Percentiles rank a stretch among this genome's conserved stretches.
Conservation (phyloP, 2,113 vertebrate species). For the Regulus satrapa region DNA sequence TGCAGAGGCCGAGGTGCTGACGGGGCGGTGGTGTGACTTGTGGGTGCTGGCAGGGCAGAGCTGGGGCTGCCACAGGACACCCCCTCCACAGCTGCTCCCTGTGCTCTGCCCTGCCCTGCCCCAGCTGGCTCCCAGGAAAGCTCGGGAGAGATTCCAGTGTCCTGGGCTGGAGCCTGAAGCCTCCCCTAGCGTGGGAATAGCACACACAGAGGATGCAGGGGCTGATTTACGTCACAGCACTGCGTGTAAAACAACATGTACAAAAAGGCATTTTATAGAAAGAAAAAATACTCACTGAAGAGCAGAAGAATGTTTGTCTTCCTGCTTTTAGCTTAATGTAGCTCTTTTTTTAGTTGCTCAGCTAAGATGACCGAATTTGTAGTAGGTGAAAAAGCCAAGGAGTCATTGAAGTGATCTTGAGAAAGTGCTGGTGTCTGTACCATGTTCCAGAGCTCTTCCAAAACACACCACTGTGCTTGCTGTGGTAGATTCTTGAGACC, state of each 20-base stretch:
- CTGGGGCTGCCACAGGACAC: not conserved
- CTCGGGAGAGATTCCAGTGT: not conserved
- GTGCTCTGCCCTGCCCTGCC: not conserved
- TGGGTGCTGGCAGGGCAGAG: not conserved
- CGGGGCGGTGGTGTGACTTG: rapidly evolving
- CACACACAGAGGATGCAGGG: not conserved
- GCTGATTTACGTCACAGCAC: constrained; percentile 45
- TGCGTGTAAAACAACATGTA: not conserved
- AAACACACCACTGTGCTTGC: not conserved
- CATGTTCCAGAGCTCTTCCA: not conserved
- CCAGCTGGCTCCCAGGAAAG: not conserved
- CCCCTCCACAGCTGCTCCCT: rapidly evolving
- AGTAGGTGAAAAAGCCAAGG: not conserved
- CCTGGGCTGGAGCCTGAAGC: not conserved
- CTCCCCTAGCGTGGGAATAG: constrained; percentile 52
- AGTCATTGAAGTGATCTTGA: not conserved
- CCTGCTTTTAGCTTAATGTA: constrained; percentile 26
- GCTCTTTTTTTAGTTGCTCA: not conserved
- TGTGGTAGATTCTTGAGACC: not conserved
- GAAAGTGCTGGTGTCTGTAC: not conserved
- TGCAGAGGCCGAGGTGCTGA: not conserved
- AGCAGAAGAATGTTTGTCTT: constrained; percentile 49
- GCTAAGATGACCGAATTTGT: not conserved
- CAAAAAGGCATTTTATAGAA: constrained; percentile 59
- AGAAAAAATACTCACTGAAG: not conserved